These are phyloP conservation scores for Beris chalybata DNA, from an alignment of 2,888 invertebrate genomes.

Conservation along the genomic window DNA sequence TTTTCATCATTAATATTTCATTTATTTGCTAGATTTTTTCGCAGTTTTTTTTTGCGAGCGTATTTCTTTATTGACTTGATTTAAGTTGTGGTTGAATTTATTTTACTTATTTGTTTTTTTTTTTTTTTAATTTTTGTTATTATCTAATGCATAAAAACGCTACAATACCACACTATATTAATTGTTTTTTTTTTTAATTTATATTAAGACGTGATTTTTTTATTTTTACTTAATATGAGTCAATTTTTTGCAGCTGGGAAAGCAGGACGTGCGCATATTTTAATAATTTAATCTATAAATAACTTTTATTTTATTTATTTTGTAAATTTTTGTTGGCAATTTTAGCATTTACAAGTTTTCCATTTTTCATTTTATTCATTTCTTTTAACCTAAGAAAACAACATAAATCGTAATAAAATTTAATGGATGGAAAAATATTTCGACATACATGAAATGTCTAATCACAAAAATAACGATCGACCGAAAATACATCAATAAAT, in stretches of 20 bases:
- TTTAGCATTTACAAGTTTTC: constrained; percentile 24
- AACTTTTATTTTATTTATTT: constrained; percentile 11
- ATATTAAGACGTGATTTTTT: neutral
- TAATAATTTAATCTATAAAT: constrained; percentile 16
- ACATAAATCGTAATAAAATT: constrained; percentile 11
- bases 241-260: constrained; percentile 21
- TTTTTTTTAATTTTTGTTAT: constrained; percentile 27
- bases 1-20: constrained; percentile 28
- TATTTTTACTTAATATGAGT: constrained; percentile 17
- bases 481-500: no score
- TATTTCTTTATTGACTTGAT: constrained; percentile 32
- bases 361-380: constrained; percentile 13
- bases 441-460: constrained; percentile 2
- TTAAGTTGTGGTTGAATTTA: constrained; percentile 12
- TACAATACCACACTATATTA: constrained; percentile 26
- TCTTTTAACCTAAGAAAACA: constrained; percentile 3
- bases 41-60: constrained; percentile 37
- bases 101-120: constrained; percentile 35
- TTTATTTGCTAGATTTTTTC: constrained; percentile 33
- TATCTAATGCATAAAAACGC: constrained; percentile 35
- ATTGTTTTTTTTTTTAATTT: neutral
- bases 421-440: constrained; percentile 21
- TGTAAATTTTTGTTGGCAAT: constrained; percentile 22
- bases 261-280: constrained; percentile 26
- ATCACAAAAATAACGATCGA: constrained; percentile 9